phyloP scores from a whole-genome alignment of 2,797 vertebrate species.

The Sebastolobus alascanus region DNA sequence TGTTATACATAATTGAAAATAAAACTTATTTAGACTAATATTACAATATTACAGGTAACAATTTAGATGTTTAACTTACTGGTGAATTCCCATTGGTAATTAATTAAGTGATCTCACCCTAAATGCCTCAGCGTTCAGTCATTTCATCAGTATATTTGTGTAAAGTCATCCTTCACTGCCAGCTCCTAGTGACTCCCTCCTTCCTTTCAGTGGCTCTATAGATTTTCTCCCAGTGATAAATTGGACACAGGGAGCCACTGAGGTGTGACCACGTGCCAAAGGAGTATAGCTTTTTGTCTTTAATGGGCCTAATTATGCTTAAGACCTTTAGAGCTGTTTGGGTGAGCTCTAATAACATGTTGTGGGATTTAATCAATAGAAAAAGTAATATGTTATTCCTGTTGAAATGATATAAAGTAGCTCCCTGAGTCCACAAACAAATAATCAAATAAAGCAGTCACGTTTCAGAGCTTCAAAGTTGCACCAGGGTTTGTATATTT shows the following conservation, averaged over 20 bases:
- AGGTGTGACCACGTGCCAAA: constrained; percentile 78
- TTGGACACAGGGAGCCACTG: constrained; percentile 74
- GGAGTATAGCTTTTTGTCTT: constrained; percentile 62
- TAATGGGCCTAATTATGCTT: constrained; percentile 77
- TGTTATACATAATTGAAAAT: neutral
- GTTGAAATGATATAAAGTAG: neutral
- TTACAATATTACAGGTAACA: neutral
- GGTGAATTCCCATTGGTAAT: constrained; percentile 19
- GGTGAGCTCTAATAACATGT: constrained; percentile 47
- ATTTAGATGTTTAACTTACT: neutral
- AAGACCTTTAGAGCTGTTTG: constrained; percentile 65
- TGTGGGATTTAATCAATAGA: constrained; percentile 35
- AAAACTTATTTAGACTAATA: neutral
- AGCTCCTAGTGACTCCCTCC: constrained; percentile 66
- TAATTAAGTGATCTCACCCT: constrained; percentile 49
- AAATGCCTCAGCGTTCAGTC: constrained; percentile 45
- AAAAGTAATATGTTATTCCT: constrained; percentile 18
- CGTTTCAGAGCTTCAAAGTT: constrained; percentile 48
- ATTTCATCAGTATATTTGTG: constrained; percentile 69
- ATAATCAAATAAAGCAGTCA: constrained; percentile 21
- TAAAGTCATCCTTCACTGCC: constrained; percentile 73
- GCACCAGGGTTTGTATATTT: constrained; percentile 58
- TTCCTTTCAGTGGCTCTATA: constrained; percentile 74
- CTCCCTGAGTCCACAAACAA: constrained; percentile 1
- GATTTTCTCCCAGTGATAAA: constrained; percentile 83